Base-by-base conservation (phyloP, 53 echinoderm and acorn worm species). In the Echinarachnius parma region DNA sequence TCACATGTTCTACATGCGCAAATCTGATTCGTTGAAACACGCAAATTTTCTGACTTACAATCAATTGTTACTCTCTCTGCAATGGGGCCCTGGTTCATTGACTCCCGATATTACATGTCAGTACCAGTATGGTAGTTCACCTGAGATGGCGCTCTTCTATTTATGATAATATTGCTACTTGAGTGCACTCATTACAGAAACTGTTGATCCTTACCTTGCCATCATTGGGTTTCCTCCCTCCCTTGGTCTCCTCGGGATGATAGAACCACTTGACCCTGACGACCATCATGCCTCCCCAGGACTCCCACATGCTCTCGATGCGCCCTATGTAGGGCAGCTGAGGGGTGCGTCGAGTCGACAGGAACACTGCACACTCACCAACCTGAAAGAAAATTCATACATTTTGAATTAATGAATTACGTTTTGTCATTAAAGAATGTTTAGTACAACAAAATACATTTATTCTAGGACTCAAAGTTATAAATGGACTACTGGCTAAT, bases 231-330 rank as follows among this genome's bases (percentile, higher is more conserved):
- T 85, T 84, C 35, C 91, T 69, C 9, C 98, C 91, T 22, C 87
- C 98, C 81, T 98, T 98, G 15, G 98, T 98, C 78, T 98, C 98
- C 60, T 98, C 98, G 0, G 98, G 98, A 66, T 98, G 98, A 59
- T 98, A 98, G 60, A 98, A 98, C 98, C 98, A 98, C 69, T 91
- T 98, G 66, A 98, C 98, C 2, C 85, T 47, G 24, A 98, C 91
- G 8, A 98, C 98, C 98, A 98, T 98, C 68, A 88, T 98, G 2
- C 98, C 91, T 20, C 98, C 98, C 98, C 98, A 98, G 0, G 98
- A 91, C 78, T 98, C 98, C 98, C 98, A 98, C 91, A 98, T 98
- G 59, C 98, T 98, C 81, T 98, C 98, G 32, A 98, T 91, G 53
- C 98, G 88, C 49, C 98, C 98, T 10, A 98, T 80, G 77, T 91